A percentile compares a stretch with the other conserved stretches of the same genome.
Conservation (phyloP, 2,113 vertebrate species). For the Arizona elegans region DNA sequence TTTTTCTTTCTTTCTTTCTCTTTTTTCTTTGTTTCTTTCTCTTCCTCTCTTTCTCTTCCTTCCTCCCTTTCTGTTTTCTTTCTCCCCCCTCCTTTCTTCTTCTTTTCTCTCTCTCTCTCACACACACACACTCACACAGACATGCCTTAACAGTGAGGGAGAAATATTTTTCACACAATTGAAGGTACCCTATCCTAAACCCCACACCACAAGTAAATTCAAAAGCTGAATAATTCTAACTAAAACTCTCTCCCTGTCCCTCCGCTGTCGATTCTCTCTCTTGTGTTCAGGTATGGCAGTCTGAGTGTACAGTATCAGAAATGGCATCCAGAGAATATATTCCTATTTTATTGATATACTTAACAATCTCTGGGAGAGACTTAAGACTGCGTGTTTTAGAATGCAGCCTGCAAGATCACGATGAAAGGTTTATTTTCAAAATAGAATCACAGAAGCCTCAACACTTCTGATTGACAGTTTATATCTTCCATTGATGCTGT, state of each 20-base stretch:
- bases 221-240: not conserved
- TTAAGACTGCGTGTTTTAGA: not conserved
- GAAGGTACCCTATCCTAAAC: not conserved
- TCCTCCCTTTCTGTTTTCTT: too few species aligned
- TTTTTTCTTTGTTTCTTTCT: too few species aligned
- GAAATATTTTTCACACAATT: not conserved
- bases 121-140: not conserved
- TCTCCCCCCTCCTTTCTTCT: fast-evolving
- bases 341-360: not conserved
- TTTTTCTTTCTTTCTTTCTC: too few species aligned
- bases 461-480: not conserved
- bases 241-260: not conserved
- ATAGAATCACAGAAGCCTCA: not conserved
- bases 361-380: not conserved
- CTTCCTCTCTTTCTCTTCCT: too few species aligned
- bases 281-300: not conserved
- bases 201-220: not conserved
- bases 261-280: not conserved
- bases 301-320: not conserved
- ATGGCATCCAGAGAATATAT: not conserved
- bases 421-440: not conserved
- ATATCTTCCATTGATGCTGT: too few species aligned
- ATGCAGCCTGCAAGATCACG: not conserved
- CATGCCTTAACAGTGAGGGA: not conserved
- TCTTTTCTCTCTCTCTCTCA: too few species aligned